Evolutionary conservation across 2,113 vertebrate species (phyloP).

Genomic region (Phasianus colchicus): DNA sequence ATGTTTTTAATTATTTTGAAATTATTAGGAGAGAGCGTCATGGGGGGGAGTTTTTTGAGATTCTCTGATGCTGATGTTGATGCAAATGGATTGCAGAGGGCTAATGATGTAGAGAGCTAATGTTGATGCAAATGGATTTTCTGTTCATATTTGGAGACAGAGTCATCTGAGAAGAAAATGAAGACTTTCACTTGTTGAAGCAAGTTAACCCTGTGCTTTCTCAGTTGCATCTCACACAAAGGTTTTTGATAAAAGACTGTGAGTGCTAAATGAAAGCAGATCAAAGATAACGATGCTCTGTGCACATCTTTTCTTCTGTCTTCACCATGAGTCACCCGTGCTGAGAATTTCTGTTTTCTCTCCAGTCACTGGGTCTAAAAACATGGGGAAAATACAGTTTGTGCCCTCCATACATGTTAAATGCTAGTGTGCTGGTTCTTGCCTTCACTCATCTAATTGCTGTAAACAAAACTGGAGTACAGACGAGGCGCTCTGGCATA

Average conservation of each 20-base stretch:
- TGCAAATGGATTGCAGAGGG: background rate
- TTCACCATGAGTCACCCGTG: background rate
- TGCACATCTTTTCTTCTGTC: background rate
- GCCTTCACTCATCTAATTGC: background rate
- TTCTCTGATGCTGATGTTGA: background rate
- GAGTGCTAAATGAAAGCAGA: background rate
- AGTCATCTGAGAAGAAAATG: background rate
- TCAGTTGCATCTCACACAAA: background rate
- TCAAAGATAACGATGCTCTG: background rate
- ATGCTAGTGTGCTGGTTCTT: background rate
- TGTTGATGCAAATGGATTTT: background rate
- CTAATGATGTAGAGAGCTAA: background rate
- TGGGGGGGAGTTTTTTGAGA: background rate
- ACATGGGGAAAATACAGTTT: background rate
- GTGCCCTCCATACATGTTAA: background rate
- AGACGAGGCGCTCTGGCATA: background rate
- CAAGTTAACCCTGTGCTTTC: background rate
- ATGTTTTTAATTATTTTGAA: conserved; percentile 5
- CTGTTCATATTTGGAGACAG: background rate
- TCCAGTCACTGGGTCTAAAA: background rate
- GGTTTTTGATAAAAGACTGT: background rate
- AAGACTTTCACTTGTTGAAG: background rate
- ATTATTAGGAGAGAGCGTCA: background rate
- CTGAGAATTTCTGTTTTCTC: background rate
- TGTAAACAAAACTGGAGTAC: background rate